Evolutionary conservation across 2,888 invertebrate species (phyloP), one percentile per base, ranked within the genome.

Genomic region (Chromoteleia sp.): DNA sequence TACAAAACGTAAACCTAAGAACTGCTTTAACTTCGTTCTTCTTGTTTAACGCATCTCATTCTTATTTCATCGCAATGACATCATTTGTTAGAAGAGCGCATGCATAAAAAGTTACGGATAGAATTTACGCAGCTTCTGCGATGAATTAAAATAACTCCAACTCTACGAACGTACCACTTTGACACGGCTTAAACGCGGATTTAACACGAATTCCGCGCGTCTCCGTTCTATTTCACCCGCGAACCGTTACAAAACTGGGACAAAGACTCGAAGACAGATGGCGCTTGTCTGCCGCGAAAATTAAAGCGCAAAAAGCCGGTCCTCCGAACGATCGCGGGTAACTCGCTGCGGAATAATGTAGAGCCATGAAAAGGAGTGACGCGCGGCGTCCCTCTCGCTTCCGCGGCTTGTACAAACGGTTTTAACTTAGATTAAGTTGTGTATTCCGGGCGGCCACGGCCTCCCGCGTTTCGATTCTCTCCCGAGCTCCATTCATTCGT

Each of bases 401-500:
- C 41, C 77, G 52, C 63, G 54, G 78, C 58, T 83, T 73, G 75
- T 77, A 52, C 80, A 56, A 71, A 74, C 61, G 82, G 48, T 81
- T 65, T 79, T 81, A 88, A 88, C 83, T 87, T 88, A 85, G 86
- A 87, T 88, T 87, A 87, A 87, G 86, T 87, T 87, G 86, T 86
- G 84, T 84, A 83, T 80, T 19, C 70, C 82, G 45, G 21, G 30
- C 65, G 15, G n/a, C n/a, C n/a, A n/a, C n/a, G n/a, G n/a, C 41
- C 6, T 48, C 39, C 43, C 36, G 25, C 68, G 81, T 77, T 43
- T 67, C 82, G 30, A 67, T 81, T 78, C 70, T 80, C 56, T 39
- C 67, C 81, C 67, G 68, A 70, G 74, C 78, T 82, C 82, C 74
- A 71, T 81, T 81, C 80, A 74, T 80, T 83, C 67, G 73, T 76